Base-by-base conservation (phyloP, 2,888 invertebrate genomes). In the Meiosimyza decipiens region DNA sequence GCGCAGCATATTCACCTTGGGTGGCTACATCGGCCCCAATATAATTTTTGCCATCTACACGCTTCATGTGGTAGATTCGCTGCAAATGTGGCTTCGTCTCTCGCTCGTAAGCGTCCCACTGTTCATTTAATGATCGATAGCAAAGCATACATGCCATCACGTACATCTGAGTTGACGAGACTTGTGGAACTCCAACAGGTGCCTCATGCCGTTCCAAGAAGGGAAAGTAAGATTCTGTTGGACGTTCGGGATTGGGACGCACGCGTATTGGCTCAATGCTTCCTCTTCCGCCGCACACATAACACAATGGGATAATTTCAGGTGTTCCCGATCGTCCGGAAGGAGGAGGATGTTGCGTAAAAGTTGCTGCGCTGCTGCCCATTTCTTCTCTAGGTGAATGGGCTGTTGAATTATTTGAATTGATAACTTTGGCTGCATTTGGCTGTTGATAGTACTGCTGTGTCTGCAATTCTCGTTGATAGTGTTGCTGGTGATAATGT, bases 1-100 rank as follows among this genome's bases (percentile, higher is more conserved):
- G 96, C 33, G 96, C 95, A 67, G 95, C 96, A 88, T 96, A 97
- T 87, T 97, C 97, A 68, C 96, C 95, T 85, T 95, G 95, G 78
- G 95, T 90, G 68, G 93, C 91, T 92, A 96, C 94, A 86, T 95
- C 96, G 1, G 95, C 95, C 4, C 95, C 94, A 47, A 95, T 96
- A 82, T 94, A 97, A 0, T 94, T 93, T 75, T 96, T 95, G 82
- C 96, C 95, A 84, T 97, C 97, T 79, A 94, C 92, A 79, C 97
- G 89, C 87, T 97, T 97, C 88, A 97, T 89, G 93, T 97, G 97
- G 84, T 97, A 97, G 82, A 97, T 91, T 70, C 97, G 89, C 85
- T 96, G 95, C 77, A 92, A 90, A 85, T 95, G 93, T 1, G 97
- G 96, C 79, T 94, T 94, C 83, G 92, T 92, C 81, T 93, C 93